Evolutionary conservation across 2,113 vertebrate genomes (phyloP).

Genomic region (Limnothrissa miodon): DNA sequence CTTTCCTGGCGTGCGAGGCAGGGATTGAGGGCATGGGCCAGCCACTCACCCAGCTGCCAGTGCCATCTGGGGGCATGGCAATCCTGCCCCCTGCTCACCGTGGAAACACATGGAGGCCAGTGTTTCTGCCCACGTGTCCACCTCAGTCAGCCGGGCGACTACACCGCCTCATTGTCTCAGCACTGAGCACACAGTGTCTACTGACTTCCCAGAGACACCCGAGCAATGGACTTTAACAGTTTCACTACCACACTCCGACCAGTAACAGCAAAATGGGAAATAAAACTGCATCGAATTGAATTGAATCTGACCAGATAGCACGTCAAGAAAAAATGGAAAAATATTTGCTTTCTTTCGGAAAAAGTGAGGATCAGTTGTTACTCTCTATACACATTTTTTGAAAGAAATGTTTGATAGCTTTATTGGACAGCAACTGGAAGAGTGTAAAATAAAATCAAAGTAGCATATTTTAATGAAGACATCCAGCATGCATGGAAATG

Average conservation of each 20-base stretch:
- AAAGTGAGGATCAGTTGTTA: neutral
- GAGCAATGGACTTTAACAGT: too few species aligned
- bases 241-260: neutral
- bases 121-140: conserved; percentile 50
- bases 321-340: neutral
- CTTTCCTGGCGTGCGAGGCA: conserved; percentile 50
- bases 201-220: neutral
- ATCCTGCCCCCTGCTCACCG: conserved; percentile 42
- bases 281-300: neutral
- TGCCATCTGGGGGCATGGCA: conserved; percentile 66
- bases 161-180: conserved; percentile 35
- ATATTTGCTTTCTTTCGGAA: neutral
- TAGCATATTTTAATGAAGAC: neutral
- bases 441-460: neutral
- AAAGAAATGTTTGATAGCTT: neutral
- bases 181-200: conserved; percentile 28
- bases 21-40: conserved; percentile 64
- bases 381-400: neutral
- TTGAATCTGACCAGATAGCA: conserved; percentile 2
- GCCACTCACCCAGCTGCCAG: conserved; percentile 69
- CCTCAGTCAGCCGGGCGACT: conserved; percentile 34
- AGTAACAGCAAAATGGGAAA: neutral
- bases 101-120: conserved; percentile 44
- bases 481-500: neutral
- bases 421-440: neutral